These are phyloP conservation scores for Drosophila helvetica DNA, from an alignment of 2,888 invertebrate genomes.

Conservation along the genomic window DNA sequence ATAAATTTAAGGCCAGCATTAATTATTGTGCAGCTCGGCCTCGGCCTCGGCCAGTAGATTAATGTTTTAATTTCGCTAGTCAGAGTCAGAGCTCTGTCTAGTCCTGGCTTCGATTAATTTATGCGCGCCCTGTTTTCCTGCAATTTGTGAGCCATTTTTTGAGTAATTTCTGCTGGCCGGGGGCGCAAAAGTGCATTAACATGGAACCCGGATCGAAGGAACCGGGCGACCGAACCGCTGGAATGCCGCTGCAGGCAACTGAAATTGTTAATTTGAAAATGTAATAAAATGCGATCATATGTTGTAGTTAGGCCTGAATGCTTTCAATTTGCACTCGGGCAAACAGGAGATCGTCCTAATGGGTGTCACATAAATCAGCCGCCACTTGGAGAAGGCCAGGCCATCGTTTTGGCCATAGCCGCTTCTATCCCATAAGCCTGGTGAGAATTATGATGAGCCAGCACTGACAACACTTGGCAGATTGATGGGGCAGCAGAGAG, in stretches of 20 bases:
- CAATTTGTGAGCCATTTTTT: conserved; percentile 56
- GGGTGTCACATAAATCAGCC: conserved; percentile 61
- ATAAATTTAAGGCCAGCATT: conserved; percentile 79
- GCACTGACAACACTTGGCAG: conserved; percentile 33
- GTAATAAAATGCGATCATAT: conserved; percentile 65
- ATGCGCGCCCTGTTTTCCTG: conserved; percentile 54
- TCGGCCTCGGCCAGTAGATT: conserved; percentile 49
- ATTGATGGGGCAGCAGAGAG: conserved; percentile 16
- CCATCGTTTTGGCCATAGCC: neutral
- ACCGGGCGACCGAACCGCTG: neutral
- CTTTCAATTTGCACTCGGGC: conserved; percentile 52
- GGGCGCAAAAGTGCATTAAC: conserved; percentile 65
- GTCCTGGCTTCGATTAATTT: conserved; percentile 54
- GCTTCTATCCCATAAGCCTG: conserved; percentile 16
- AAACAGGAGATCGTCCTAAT: conserved; percentile 47
- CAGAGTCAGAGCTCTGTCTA: conserved; percentile 19
- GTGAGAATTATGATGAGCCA: conserved; percentile 34
- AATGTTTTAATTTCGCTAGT: conserved; percentile 72
- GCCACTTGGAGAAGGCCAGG: neutral
- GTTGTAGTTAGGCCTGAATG: conserved; percentile 36
- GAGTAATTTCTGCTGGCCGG: conserved; percentile 65
- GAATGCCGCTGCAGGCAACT: conserved; percentile 22
- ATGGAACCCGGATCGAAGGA: conserved; percentile 48
- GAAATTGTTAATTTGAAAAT: conserved; percentile 68
- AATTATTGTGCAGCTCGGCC: conserved; percentile 67